A percentile compares a stretch with the other conserved stretches of the same genome.
Conservation (phyloP, 2,113 vertebrate genomes). For the Antechinus stuartii region DNA sequence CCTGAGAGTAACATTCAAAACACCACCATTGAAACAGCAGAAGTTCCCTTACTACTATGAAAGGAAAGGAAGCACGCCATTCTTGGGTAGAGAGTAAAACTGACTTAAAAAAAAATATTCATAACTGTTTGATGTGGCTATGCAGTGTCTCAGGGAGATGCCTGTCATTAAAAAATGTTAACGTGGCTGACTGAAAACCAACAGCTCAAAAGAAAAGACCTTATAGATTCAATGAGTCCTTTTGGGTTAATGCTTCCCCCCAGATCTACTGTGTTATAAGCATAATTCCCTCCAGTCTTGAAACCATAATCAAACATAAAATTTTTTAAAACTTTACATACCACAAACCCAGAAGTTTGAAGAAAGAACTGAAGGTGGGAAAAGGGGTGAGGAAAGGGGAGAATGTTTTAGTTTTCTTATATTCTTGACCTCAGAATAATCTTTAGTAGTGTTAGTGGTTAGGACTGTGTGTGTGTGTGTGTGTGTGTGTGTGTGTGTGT, state of each 20-base stretch:
- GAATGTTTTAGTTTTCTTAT: not conserved
- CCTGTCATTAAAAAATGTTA: not conserved
- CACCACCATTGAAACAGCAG: not conserved
- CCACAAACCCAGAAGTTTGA: not conserved
- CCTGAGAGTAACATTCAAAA: not conserved
- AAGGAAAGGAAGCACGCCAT: not conserved
- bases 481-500: too few relatives aligned
- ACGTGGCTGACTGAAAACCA: slow-evolving; percentile 1
- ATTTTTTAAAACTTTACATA: not conserved
- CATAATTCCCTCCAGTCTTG: fast-evolving
- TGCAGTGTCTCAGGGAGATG: not conserved
- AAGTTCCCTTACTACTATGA: not conserved
- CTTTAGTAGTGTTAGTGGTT: too few relatives aligned
- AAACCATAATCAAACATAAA: not conserved
- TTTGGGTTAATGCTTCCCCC: not conserved
- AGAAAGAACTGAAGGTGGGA: not conserved
- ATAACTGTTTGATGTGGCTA: not conserved
- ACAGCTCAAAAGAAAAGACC: not conserved
- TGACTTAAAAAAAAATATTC: not conserved
- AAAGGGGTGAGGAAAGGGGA: not conserved
- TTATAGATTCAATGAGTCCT: not conserved
- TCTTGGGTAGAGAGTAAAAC: not conserved
- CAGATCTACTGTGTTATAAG: not conserved
- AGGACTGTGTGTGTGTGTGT: too few relatives aligned
- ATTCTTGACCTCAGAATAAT: not conserved